Evolutionary conservation across 2,113 vertebrate species (phyloP).

Genomic region (Rhinopomastus cyanomelas): DNA sequence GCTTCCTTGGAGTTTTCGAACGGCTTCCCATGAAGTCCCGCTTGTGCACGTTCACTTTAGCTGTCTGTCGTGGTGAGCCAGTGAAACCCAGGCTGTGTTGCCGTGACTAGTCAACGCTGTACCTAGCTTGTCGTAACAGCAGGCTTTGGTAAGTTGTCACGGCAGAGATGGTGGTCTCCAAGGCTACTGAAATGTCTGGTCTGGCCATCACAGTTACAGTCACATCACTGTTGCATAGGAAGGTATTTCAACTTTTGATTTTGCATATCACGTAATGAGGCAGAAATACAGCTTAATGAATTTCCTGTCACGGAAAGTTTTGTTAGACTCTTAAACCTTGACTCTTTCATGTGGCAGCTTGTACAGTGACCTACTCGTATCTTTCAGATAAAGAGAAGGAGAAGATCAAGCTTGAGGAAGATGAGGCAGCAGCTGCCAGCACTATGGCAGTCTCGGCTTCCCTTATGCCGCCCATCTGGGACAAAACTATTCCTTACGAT

Average conservation of each 20-base stretch:
- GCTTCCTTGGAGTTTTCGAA: background rate
- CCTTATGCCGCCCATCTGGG: slow-evolving; percentile 96
- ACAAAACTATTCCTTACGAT: slow-evolving; percentile 97
- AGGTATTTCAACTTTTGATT: background rate
- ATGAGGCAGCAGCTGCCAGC: slow-evolving; percentile 79
- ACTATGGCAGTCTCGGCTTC: slow-evolving; percentile 89
- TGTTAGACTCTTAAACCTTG: background rate
- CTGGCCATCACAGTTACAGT: background rate
- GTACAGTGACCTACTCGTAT: slow-evolving; percentile 64
- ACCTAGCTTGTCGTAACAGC: background rate
- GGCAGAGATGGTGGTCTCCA: background rate
- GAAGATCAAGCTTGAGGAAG: slow-evolving; percentile 82
- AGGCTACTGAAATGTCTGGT: background rate
- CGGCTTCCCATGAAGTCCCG: background rate
- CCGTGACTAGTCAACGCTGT: background rate
- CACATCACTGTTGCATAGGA: background rate
- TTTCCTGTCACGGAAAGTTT: background rate
- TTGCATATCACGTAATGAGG: background rate
- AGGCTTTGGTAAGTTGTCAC: background rate
- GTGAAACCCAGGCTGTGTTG: background rate
- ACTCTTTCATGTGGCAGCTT: background rate
- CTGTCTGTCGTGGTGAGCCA: background rate
- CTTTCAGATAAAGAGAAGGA: slow-evolving; percentile 82
- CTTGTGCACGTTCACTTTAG: background rate
- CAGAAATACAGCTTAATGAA: background rate